A percentile compares a stretch with the other conserved stretches of the same genome.
Evolutionary conservation across 1,140 invertebrate species (phyloP).

Genomic region (Sminthurides bifidus): DNA sequence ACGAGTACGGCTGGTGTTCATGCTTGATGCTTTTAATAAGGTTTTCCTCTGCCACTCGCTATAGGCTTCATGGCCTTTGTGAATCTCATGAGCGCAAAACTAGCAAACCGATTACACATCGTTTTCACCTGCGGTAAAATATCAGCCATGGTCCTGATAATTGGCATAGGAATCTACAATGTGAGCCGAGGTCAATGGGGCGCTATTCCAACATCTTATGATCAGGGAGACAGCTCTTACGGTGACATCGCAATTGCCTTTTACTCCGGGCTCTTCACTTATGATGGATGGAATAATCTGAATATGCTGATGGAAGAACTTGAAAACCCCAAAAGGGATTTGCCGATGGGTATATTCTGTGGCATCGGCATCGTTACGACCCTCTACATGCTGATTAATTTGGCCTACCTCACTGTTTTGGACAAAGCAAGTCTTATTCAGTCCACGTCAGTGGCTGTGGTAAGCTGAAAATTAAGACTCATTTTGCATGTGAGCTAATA

Average conservation of each 20-base stretch:
- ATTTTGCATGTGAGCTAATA: neutral
- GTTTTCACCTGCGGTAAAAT: slow-evolving; percentile 76
- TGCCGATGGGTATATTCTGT: no score
- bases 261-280: slow-evolving; percentile 74
- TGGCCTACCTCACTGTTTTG: slow-evolving; percentile 81
- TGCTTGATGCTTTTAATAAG: no score
- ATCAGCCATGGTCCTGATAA: slow-evolving; percentile 63
- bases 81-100: slow-evolving; percentile 73
- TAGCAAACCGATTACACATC: slow-evolving; percentile 78
- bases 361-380: slow-evolving; percentile 75
- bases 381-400: slow-evolving; percentile 79
- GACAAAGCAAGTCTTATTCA: slow-evolving; percentile 28
- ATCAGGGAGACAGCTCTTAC: slow-evolving; percentile 49
- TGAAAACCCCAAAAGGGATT: slow-evolving; percentile 50
- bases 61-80: no score
- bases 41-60: no score
- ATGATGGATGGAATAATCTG: slow-evolving; percentile 52
- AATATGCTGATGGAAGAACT: slow-evolving; percentile 43
- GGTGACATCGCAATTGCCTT: slow-evolving; percentile 72
- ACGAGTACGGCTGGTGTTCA: no score
- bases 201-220: no score
- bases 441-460: neutral
- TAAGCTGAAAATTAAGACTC: no score
- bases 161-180: slow-evolving; percentile 65
- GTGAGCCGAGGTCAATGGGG: slow-evolving; percentile 53